These are phyloP conservation scores for Hydrotaea diabolus DNA, from an alignment of 2,888 invertebrate genomes.

Conservation along the genomic window DNA sequence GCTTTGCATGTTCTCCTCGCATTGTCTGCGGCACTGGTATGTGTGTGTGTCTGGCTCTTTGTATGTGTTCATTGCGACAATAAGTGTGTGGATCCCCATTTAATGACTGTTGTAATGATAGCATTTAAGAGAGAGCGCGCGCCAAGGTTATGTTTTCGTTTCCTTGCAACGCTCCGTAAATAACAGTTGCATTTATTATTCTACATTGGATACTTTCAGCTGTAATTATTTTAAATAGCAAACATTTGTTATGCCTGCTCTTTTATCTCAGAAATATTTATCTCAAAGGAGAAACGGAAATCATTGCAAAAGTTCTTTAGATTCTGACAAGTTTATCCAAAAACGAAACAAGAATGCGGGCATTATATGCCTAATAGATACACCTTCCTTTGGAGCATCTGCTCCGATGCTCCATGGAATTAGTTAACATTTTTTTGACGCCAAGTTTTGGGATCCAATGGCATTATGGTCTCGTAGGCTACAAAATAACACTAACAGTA, in stretches of 20 bases:
- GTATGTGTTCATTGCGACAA: background rate
- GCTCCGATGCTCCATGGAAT: too few species aligned
- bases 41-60: background rate
- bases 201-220: constrained; percentile 21
- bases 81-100: too few species aligned
- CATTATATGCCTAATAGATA: too few species aligned
- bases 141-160: constrained; percentile 30
- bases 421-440: too few species aligned
- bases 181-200: constrained; percentile 7
- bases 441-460: too few species aligned
- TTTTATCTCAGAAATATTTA: background rate
- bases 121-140: constrained; percentile 18
- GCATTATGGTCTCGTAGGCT: too few species aligned
- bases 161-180: constrained; percentile 12
- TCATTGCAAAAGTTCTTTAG: too few species aligned
- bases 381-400: too few species aligned
- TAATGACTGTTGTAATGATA: too few species aligned
- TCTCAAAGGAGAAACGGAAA: background rate
- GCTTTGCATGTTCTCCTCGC: background rate
- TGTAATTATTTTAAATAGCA: constrained; percentile 27
- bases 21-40: constrained; percentile 11
- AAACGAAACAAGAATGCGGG: too few species aligned
- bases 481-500: too few species aligned
- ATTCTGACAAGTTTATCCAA: too few species aligned
- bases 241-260: background rate